Conservation (phyloP, 2,113 vertebrate species). For the Archilochus colubris region DNA sequence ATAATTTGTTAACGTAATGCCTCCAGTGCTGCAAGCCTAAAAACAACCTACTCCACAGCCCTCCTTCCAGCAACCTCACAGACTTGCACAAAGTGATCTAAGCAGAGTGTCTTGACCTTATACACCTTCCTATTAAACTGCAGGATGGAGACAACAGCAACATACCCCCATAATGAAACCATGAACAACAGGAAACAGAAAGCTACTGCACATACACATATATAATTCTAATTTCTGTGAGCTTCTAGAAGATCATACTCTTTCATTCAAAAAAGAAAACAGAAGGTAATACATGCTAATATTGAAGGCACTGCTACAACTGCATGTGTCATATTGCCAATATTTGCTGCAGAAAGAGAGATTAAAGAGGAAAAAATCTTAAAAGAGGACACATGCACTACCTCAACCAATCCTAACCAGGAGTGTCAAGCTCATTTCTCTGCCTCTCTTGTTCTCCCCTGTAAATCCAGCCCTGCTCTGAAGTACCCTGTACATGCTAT, state of each 20-base stretch:
- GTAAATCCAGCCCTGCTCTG: not conserved
- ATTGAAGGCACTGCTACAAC: not conserved
- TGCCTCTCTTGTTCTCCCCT: not conserved
- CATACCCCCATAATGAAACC: not conserved
- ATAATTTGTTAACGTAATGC: not conserved
- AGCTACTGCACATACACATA: not conserved
- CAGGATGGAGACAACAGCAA: not conserved
- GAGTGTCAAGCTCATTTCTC: not conserved
- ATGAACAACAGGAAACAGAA: not conserved
- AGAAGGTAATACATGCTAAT: not conserved
- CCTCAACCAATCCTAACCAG: accelerated
- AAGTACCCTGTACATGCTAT: not conserved
- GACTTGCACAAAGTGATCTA: not conserved
- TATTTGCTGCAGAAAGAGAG: not conserved
- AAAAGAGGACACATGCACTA: not conserved
- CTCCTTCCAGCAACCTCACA: not conserved
- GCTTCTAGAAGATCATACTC: not conserved
- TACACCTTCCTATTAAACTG: not conserved
- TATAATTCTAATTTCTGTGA: not conserved
- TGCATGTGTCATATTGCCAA: not conserved
- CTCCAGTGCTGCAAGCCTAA: not conserved
- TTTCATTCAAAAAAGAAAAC: not conserved
- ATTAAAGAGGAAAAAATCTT: not conserved
- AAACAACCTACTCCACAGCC: not conserved
- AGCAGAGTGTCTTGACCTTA: not conserved